Percentiles rank a stretch among this genome's conserved stretches.
Evolutionary conservation across 2,797 vertebrate species (phyloP).

Genomic region (Scleropages formosus): DNA sequence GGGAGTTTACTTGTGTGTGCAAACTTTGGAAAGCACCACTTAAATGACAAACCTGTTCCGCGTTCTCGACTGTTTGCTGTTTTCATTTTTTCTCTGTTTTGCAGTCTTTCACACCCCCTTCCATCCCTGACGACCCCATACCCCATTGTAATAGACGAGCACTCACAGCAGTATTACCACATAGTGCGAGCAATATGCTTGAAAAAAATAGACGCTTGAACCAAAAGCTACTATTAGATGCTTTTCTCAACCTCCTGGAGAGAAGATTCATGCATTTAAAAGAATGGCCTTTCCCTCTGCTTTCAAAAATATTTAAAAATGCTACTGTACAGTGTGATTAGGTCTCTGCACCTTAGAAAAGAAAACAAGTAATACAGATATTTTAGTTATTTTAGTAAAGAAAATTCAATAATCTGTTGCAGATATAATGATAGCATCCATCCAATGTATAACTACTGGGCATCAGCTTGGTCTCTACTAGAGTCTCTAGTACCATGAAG

Average conservation of each 20-base stretch:
- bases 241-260: constrained; percentile 61
- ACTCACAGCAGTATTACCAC: constrained; percentile 56
- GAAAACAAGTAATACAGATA: background rate
- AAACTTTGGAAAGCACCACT: constrained; percentile 66
- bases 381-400: too few relatives aligned
- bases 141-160: constrained; percentile 27
- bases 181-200: constrained; percentile 77
- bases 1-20: constrained; percentile 69
- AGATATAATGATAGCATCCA: too few relatives aligned
- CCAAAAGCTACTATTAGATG: constrained; percentile 70
- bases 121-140: constrained; percentile 42
- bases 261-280: constrained; percentile 56
- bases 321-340: background rate
- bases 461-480: too few relatives aligned
- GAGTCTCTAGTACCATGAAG: too few relatives aligned
- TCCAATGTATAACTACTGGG: too few relatives aligned
- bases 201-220: constrained; percentile 76
- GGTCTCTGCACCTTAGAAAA: background rate
- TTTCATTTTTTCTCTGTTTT: constrained; percentile 26
- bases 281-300: background rate
- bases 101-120: constrained; percentile 60
- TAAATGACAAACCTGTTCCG: constrained; percentile 74
- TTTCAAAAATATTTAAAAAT: background rate
- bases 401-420: too few relatives aligned
- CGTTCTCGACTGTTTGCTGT: constrained; percentile 72